These are phyloP conservation scores for Ichneumoninae sp. DNA, from an alignment of 2,888 invertebrate species.

Conservation along the genomic window DNA sequence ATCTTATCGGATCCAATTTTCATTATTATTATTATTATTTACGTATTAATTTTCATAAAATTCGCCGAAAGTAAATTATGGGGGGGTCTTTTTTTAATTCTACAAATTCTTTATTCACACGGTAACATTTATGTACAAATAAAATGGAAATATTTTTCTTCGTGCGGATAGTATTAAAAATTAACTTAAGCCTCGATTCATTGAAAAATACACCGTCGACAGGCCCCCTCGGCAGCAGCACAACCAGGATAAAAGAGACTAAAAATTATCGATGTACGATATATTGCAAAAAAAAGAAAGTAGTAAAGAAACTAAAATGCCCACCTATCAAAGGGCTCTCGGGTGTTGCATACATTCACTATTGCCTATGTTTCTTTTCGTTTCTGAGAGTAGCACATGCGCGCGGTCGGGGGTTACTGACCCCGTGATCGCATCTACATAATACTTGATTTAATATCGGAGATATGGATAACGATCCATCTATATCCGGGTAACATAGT, in stretches of 20 bases:
- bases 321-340: background rate
- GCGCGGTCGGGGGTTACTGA: background rate
- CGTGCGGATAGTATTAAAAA: conserved; percentile 48
- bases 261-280: conserved; percentile 40
- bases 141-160: conserved; percentile 74
- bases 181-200: conserved; percentile 43
- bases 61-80: background rate
- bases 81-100: conserved; percentile 62
- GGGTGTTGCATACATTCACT: conserved; percentile 10
- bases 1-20: too few relatives aligned
- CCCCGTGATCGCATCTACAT: conserved; percentile 9
- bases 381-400: background rate
- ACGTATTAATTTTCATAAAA: background rate
- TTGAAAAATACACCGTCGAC: conserved; percentile 30
- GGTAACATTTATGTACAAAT: conserved; percentile 81
- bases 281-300: background rate
- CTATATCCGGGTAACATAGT: conserved; percentile 13
- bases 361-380: background rate
- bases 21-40: too few relatives aligned
- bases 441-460: conserved; percentile 36
- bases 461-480: conserved; percentile 24
- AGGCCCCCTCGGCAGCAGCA: background rate
- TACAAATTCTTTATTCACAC: conserved; percentile 81
- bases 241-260: conserved; percentile 25
- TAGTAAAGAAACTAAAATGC: background rate